A percentile compares a stretch with the other conserved stretches of the same genome.
Conservation (phyloP, 2,113 vertebrate species). For the Lagenorhynchus albirostris region DNA sequence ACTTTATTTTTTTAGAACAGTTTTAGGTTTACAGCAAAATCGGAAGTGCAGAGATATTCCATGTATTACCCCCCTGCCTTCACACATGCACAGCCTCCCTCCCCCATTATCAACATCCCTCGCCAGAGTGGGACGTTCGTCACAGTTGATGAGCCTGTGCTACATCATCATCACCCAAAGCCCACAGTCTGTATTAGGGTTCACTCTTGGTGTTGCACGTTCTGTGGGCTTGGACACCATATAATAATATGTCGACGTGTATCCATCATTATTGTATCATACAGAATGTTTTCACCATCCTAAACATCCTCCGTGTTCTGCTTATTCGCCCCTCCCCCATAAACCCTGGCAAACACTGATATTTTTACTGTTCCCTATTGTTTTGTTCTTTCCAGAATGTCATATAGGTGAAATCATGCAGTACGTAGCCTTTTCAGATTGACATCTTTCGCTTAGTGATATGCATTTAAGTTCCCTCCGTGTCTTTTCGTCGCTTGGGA, state of each 20-base stretch:
- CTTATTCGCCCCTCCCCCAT: neutral
- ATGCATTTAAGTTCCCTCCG: neutral
- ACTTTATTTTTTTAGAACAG: neutral
- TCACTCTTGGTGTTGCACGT: rapidly evolving
- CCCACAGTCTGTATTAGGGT: too few species aligned
- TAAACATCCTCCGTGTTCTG: neutral
- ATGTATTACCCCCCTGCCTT: rapidly evolving
- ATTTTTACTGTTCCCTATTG: too few species aligned
- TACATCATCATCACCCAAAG: too few species aligned
- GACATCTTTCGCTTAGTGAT: neutral
- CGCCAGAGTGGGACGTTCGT: neutral
- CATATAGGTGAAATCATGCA: rapidly evolving
- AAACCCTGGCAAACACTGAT: neutral
- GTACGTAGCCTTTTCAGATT: neutral
- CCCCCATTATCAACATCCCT: neutral
- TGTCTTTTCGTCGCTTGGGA: too few species aligned
- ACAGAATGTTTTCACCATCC: neutral
- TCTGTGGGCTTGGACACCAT: neutral
- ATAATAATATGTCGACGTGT: rapidly evolving
- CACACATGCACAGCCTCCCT: neutral
- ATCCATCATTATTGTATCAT: neutral
- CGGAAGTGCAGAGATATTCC: neutral
- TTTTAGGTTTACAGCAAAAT: neutral
- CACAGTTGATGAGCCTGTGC: neutral
- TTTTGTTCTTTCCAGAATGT: neutral